Base-by-base conservation (phyloP, 2,888 invertebrate species). In the Disparrhopalites patrizii region DNA sequence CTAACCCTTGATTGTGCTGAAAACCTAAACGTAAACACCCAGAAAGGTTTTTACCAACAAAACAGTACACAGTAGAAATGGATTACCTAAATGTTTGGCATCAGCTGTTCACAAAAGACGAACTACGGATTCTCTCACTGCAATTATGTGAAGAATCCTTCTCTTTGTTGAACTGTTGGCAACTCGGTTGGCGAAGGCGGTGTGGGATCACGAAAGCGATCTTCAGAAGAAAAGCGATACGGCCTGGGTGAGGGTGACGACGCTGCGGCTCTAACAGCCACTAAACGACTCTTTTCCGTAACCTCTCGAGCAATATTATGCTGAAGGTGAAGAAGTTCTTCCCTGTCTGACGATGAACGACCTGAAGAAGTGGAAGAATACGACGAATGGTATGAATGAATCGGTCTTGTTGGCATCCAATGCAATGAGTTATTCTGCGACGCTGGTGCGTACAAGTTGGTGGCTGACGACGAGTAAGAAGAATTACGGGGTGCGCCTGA, bases 21-120 rank as follows among this genome's bases (percentile, higher is more conserved):
- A n/a, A n/a, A n/a, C n/a, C n/a, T n/a, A n/a, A n/a, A n/a, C n/a
- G 78, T 71, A 76, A 77, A 77, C 78, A 78, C 78, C 70, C 71
- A 73, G 66, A 54, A 27, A 7, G 25, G n/a, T 25, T 1, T 5
- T 43, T 47, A 20, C 1, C 18, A 31, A n/a, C 50, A n/a, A n/a
- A n/a, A 20, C 28, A 50, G 31, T 3, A 3, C 40, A 15, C 55
- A 43, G 55, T 27, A 58, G 23, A 62, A 28, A 20, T 38, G 25
- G 3, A 23, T 8, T 10, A n/a, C 51, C 27, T 51, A 23, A 27
- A 27, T 47, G n/a, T n/a, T 18, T 47, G 51, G 15, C 20, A 8
- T 51, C 20, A 18, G 47, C n/a, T n/a, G n/a, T n/a, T n/a, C n/a
- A n/a, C n/a, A n/a, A n/a, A n/a, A n/a, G 38, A 36, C 15, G 55